Conservation (phyloP, 2,888 invertebrate genomes). For the Leptinotarsa peninsularis region DNA sequence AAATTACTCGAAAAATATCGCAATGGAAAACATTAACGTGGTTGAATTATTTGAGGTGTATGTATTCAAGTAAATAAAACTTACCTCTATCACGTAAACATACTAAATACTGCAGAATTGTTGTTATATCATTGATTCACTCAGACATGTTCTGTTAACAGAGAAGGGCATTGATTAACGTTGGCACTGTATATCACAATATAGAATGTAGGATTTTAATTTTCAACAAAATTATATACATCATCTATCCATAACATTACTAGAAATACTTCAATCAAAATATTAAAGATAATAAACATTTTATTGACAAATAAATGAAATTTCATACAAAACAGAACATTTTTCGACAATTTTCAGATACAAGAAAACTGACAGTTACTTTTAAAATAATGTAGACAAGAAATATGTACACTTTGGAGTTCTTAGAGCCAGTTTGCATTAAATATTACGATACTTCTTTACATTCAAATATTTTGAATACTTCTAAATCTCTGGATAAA, state of each 20-base stretch:
- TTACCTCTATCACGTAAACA: too few relatives aligned
- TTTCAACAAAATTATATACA: neutral
- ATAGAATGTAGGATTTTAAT: neutral
- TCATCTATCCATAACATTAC: neutral
- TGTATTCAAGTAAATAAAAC: too few relatives aligned
- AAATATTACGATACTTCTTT: too few relatives aligned
- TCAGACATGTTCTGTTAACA: neutral
- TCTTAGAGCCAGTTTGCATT: too few relatives aligned
- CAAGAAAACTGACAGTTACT: neutral
- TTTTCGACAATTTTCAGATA: neutral
- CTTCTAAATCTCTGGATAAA: too few relatives aligned
- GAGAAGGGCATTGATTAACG: neutral
- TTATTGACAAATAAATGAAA: neutral
- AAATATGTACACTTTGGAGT: neutral
- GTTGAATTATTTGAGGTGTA: too few relatives aligned
- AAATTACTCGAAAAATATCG: too few relatives aligned
- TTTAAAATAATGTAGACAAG: neutral
- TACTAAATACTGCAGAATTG: neutral
- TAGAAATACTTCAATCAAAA: neutral
- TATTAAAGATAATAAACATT: neutral
- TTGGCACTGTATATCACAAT: conserved; percentile 7
- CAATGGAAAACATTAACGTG: too few relatives aligned
- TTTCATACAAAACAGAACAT: neutral
- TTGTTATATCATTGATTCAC: neutral
- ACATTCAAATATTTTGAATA: too few relatives aligned